Percentiles rank a stretch among this genome's conserved stretches.
These are phyloP conservation scores for Dromas ardeola DNA, from an alignment of 2,113 vertebrate genomes.

Conservation along the genomic window DNA sequence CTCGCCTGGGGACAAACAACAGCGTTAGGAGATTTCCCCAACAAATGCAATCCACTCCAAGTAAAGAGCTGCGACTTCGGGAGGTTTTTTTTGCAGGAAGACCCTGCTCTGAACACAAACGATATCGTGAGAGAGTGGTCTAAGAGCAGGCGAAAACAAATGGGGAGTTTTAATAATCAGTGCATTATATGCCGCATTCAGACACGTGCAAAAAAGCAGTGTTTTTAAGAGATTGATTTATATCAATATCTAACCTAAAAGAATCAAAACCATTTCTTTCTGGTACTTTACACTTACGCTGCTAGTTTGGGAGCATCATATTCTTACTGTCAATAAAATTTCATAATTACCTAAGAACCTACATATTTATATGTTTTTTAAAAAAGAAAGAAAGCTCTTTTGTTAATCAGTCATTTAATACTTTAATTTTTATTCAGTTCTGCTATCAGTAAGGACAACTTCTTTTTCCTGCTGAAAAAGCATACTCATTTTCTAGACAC, in stretches of 20 bases:
- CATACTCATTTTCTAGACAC: slow-evolving; percentile 21
- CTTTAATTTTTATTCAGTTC: background rate
- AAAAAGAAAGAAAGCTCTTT: accelerated
- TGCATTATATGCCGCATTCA: accelerated
- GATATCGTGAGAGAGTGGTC: background rate
- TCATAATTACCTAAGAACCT: background rate
- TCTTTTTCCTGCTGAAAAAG: slow-evolving; percentile 6
- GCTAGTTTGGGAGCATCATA: background rate
- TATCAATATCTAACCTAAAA: background rate
- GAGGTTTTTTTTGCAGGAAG: background rate
- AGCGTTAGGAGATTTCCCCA: slow-evolving; percentile 55
- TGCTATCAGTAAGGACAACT: background rate
- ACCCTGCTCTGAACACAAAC: background rate
- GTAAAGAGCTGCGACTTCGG: background rate
- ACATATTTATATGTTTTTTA: accelerated
- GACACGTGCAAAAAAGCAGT: background rate
- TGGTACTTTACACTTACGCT: background rate
- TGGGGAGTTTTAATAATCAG: accelerated
- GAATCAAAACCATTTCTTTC: background rate
- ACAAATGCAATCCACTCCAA: background rate
- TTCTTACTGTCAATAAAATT: background rate
- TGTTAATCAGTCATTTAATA: background rate
- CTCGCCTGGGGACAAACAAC: slow-evolving; percentile 79
- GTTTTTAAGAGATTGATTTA: background rate
- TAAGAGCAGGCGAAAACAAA: background rate